Evolutionary conservation across 1,140 invertebrate species (phyloP), one percentile per base, ranked within the genome.

Genomic region (Micrasema minimum): DNA sequence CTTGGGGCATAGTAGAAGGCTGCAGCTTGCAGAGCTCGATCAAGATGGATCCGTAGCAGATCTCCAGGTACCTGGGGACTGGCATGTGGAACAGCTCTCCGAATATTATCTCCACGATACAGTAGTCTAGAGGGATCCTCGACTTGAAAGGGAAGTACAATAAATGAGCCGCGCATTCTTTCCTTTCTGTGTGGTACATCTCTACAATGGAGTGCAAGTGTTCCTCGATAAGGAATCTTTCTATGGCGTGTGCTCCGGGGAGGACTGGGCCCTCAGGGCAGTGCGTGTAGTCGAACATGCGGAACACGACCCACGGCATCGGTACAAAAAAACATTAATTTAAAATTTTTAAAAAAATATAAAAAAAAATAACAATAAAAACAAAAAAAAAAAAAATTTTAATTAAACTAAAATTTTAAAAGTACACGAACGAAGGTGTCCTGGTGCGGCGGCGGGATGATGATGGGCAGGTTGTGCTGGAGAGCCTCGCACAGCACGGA

Each of bases 281-380:
- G 84, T 99, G 97, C 4, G 97, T 98, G 79, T 99, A 98, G 83
- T 99, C 97, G 86, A 99, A 99, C 90, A 99, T 94, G 45, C 93
- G 89, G 85, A 93, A 97, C 6, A 96, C 92, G 3, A 96, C 94
- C 78, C 91, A 90, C 0, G 95, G 94, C 86, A 97, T 90, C 1
- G 97, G 96, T n/a, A n/a, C n/a, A n/a, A n/a, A n/a, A n/a, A n/a
- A n/a, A n/a, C n/a, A n/a, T n/a, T n/a, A n/a, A n/a, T n/a, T n/a
- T n/a, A n/a, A n/a, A n/a, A n/a, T n/a, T n/a, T n/a, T n/a, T n/a
- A n/a, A n/a, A n/a, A n/a, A n/a, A n/a, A n/a, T n/a, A n/a, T n/a
- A n/a, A n/a, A n/a, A n/a, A n/a, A n/a, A n/a, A n/a, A n/a, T n/a
- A n/a, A n/a, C n/a, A n/a, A n/a, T n/a, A n/a, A n/a, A n/a, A n/a